Percentiles rank a stretch among this genome's conserved stretches.
These are phyloP conservation scores for Mycogona germanica DNA, from an alignment of 2,888 invertebrate species.

Conservation along the genomic window DNA sequence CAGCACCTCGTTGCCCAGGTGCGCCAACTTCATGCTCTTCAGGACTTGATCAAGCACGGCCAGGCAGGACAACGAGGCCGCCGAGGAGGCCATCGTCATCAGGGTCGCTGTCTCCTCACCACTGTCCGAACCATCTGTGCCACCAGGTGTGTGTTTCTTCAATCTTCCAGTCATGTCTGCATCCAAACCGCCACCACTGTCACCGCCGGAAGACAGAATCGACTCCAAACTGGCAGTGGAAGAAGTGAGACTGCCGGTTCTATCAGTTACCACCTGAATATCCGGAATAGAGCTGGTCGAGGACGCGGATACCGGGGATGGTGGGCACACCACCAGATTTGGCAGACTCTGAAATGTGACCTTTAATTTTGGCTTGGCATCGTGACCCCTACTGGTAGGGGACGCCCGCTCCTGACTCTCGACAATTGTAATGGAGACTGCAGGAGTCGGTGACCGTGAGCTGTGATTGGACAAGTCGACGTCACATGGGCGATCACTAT, in stretches of 20 bases:
- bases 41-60: constrained; percentile 19
- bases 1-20: constrained; percentile 8
- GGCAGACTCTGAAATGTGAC: constrained; percentile 6
- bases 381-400: neutral
- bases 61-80: constrained; percentile 14
- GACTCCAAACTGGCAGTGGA: no score
- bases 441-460: neutral
- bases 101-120: constrained; percentile 9
- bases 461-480: neutral
- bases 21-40: constrained; percentile 18
- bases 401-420: neutral
- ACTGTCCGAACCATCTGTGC: no score
- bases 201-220: no score
- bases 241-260: neutral
- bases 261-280: no score
- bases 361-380: neutral
- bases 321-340: constrained; percentile 10
- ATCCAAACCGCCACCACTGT: no score
- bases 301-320: neutral
- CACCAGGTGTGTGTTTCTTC: neutral
- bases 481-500: neutral
- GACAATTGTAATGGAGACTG: neutral
- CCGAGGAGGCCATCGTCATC: constrained; percentile 9
- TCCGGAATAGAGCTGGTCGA: constrained; percentile 1
- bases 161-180: no score